These are phyloP conservation scores for Apogon talboti DNA, from an alignment of 2,797 vertebrate genomes.

Conservation along the genomic window DNA sequence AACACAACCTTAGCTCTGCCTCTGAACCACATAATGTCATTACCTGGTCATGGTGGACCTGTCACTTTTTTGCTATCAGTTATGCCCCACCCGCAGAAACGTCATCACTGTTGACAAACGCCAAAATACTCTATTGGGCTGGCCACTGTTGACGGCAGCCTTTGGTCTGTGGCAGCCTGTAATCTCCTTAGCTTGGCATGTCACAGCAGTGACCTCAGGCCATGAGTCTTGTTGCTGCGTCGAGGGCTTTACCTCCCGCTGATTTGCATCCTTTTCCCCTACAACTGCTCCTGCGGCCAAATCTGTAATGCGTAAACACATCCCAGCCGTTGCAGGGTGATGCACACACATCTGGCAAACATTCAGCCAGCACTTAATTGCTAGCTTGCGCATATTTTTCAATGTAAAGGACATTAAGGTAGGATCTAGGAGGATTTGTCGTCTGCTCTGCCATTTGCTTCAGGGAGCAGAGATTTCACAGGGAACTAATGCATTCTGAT, in stretches of 20 bases:
- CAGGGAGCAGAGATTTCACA: conserved; percentile 49
- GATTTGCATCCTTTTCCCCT: conserved; percentile 48
- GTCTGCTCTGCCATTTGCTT: conserved; percentile 50
- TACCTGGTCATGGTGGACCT: too few relatives aligned
- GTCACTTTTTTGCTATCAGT: too few relatives aligned
- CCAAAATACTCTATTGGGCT: conserved; percentile 29
- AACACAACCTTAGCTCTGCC: too few relatives aligned
- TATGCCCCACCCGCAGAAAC: too few relatives aligned
- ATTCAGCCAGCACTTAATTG: conserved; percentile 36
- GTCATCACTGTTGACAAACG: too few relatives aligned
- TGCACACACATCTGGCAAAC: conserved; percentile 39
- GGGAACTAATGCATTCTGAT: conserved; percentile 65
- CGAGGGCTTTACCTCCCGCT: conserved; percentile 58
- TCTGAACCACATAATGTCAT: too few relatives aligned
- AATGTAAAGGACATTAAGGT: conserved; percentile 44
- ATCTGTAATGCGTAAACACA: conserved; percentile 44
- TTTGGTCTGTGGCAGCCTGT: conserved; percentile 62
- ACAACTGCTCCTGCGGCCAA: conserved; percentile 33
- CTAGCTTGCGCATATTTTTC: conserved; percentile 23
- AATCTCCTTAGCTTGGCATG: conserved; percentile 83
- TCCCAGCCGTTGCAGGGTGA: conserved; percentile 10
- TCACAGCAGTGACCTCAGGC: conserved; percentile 70
- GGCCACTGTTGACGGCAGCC: conserved; percentile 51
- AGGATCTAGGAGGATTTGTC: conserved; percentile 67
- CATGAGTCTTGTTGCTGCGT: conserved; percentile 58